Conservation (phyloP, 2,113 vertebrate genomes). For the Phaethornis superciliosus region DNA sequence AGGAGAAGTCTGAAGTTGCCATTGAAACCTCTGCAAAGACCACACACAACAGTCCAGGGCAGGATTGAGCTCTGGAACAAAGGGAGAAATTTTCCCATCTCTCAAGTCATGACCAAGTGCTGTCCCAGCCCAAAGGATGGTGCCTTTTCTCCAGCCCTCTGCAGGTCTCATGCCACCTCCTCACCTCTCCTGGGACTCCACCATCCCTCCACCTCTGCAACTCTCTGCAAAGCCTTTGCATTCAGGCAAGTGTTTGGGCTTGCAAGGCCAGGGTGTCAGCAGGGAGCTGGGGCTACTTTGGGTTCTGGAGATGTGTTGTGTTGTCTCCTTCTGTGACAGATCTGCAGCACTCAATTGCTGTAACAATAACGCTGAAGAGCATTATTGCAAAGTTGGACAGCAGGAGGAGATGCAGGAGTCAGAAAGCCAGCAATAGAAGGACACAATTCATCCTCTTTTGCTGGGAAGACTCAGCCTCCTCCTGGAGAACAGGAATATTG, state of each 20-base stretch:
- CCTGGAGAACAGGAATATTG: constrained; percentile 33
- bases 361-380: background rate
- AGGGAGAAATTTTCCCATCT: background rate
- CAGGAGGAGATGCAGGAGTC: background rate
- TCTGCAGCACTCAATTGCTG: background rate
- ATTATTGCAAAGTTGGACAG: background rate
- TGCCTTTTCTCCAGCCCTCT: background rate
- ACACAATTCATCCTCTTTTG: background rate
- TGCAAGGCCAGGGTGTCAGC: background rate
- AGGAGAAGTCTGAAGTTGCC: background rate
- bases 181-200: background rate
- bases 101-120: background rate
- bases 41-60: background rate
- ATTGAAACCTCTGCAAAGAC: background rate
- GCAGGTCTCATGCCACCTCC: too few relatives aligned
- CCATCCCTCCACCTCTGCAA: background rate
- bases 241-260: background rate
- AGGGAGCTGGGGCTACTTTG: background rate
- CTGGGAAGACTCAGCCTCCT: constrained; percentile 37
- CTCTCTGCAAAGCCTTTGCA: background rate
- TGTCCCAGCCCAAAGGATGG: background rate
- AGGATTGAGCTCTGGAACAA: background rate
- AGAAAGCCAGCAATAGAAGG: background rate
- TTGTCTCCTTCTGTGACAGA: rapidly evolving
- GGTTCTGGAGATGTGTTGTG: background rate